Conservation (phyloP, 2,888 invertebrate genomes). For the Eilema depressum region DNA sequence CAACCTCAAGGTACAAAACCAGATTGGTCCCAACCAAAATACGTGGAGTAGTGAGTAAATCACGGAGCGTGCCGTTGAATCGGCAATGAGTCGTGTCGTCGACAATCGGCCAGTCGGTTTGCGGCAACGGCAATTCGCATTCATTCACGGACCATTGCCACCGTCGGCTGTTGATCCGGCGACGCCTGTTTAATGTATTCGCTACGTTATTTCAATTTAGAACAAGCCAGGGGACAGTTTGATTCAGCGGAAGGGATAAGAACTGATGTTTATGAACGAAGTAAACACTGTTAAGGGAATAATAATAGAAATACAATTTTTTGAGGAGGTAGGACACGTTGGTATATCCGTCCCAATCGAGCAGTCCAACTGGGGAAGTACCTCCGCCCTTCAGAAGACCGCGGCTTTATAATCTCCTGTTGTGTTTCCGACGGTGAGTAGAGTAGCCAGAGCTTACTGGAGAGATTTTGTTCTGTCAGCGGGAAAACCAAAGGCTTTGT, state of each 20-base stretch:
- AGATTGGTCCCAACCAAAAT: constrained; percentile 59
- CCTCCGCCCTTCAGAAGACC: too few species aligned
- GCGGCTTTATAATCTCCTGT: too few species aligned
- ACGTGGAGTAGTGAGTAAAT: constrained; percentile 65
- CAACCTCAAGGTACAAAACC: constrained; percentile 37
- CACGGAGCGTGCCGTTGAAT: constrained; percentile 68
- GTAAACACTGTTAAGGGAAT: not conserved
- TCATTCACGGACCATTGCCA: constrained; percentile 70
- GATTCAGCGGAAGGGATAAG: not conserved
- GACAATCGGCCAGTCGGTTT: constrained; percentile 80
- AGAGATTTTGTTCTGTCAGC: too few species aligned
- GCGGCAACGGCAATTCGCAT: constrained; percentile 77
- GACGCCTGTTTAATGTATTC: constrained; percentile 64
- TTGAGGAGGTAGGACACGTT: too few species aligned
- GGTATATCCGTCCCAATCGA: too few species aligned
- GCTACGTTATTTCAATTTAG: constrained; percentile 71
- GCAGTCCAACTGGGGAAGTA: too few species aligned
- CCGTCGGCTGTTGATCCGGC: constrained; percentile 59
- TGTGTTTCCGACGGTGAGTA: too few species aligned
- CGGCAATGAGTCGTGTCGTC: constrained; percentile 79
- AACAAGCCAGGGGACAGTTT: constrained; percentile 52
- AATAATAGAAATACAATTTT: not conserved
- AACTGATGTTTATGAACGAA: not conserved
- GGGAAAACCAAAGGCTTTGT: too few species aligned
- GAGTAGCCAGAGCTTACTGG: too few species aligned